Evolutionary conservation across 2,888 invertebrate species (phyloP), one percentile per base, ranked within the genome.

Genomic region (Trypoxylon attenuatum): DNA sequence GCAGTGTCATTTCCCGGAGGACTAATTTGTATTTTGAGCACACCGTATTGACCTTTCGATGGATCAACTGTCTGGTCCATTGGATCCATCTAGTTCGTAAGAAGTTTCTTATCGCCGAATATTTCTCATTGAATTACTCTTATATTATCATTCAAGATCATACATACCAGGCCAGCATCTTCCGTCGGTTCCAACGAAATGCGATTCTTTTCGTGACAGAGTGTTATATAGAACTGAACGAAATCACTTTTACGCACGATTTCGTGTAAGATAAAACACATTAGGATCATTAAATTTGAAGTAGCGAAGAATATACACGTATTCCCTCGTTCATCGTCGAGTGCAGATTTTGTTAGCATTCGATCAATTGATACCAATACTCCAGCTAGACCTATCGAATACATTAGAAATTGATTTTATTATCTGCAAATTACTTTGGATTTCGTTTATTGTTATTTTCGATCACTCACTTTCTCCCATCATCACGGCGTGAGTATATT

Each of bases 401-500:
- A 13, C 1, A 19, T 0, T 0, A 8, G 15, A 23, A 13, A 6
- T 39, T 29, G 2, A 4, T 8, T 42, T 3, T 13, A 29, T 2
- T 43, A 27, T 16, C 29, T 29, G 16, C 0, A 4, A 4, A 2
- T 3, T 1, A 5, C 23, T 46, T 6, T 13, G 23, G 19, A 5
- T 38, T 38, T 33, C 6, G 6, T 41, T 4, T 2, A 22, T 43
- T 16, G 1, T 13, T 38, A 13, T 15, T n/a, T 22, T 42, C 5
- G 5, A 13, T 45, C 63, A 88, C 91, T 90, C 89, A 94, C 96
- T 97, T 90, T 97, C 97, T 62, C 97, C 97, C 3, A 94, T 94
- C 97, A 97, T 97, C 1, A 97, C 96, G 25, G 97, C 96, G 87
- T 97, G 96, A 0, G 96, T 97, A 82, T 96, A 97, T 70, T 93